Percentiles rank a stretch among this genome's conserved stretches.
phyloP scores from a whole-genome alignment of 53 echinoderm and acorn worm genomes.

The Astropecten irregularis region DNA sequence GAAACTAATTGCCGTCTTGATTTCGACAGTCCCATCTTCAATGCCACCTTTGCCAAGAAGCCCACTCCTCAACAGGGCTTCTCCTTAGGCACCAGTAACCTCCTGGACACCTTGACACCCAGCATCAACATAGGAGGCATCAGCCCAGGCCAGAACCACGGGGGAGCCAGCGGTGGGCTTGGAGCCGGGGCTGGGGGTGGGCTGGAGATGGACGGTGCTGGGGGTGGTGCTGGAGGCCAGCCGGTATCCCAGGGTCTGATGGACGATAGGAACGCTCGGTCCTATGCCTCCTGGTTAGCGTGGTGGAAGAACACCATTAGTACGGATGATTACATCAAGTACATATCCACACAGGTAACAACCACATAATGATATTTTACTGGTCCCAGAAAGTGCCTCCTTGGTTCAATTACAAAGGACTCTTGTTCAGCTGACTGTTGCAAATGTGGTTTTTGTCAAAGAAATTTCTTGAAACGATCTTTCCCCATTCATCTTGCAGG shows the following conservation, averaged over 20 bases:
- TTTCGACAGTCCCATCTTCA: conserved; percentile 87
- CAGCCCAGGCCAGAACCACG: conserved; percentile 21
- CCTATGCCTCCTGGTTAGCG: conserved; percentile 89
- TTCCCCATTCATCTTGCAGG: conserved; percentile 55
- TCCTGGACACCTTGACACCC: conserved; percentile 33
- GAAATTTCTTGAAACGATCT: too few species aligned
- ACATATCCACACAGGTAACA: conserved; percentile 91
- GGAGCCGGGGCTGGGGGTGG: not conserved
- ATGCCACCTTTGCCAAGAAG: conserved; percentile 90
- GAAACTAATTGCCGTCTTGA: too few species aligned
- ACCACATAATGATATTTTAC: not conserved
- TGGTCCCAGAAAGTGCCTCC: too few species aligned
- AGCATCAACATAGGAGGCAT: conserved; percentile 47
- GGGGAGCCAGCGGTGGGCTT: not conserved
- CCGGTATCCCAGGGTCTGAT: conserved; percentile 56
- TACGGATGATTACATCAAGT: conserved; percentile 92
- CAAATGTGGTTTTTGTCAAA: too few species aligned
- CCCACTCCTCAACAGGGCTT: conserved; percentile 58
- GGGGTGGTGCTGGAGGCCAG: not conserved
- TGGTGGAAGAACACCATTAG: conserved; percentile 98
- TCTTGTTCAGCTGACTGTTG: too few species aligned
- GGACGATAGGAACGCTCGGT: conserved; percentile 89
- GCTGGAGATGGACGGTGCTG: conserved; percentile 20
- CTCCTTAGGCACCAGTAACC: not conserved
- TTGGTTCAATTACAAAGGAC: too few species aligned